Percentiles rank a stretch among this genome's conserved stretches.
Conservation (phyloP, 2,113 vertebrate genomes). For the Myotis lucifugus region DNA sequence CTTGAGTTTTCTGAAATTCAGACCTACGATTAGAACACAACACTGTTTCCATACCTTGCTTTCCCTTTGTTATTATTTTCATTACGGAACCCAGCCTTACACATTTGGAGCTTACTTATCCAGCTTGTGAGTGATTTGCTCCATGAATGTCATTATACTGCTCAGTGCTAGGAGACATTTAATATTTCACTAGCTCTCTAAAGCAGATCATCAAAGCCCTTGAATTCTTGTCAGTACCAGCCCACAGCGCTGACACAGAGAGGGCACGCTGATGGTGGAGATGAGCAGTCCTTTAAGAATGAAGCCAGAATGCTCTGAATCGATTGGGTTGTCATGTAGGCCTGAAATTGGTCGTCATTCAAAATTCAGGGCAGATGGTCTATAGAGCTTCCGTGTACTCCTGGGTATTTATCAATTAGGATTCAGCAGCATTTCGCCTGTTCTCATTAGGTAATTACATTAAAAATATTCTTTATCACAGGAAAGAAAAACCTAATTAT, state of each 20-base stretch:
- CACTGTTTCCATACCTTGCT: neutral
- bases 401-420: constrained; percentile 68
- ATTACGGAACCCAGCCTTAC: neutral
- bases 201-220: neutral
- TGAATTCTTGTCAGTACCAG: neutral
- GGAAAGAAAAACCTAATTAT: constrained; percentile 62
- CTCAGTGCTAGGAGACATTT: neutral
- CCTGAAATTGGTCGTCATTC: constrained; percentile 31
- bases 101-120: neutral
- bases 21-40: neutral
- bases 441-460: constrained; percentile 71
- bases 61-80: neutral
- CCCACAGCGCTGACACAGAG: neutral
- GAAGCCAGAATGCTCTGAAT: neutral
- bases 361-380: constrained; percentile 65
- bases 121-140: neutral
- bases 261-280: no score
- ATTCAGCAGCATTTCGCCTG: constrained; percentile 52
- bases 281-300: neutral
- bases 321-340: neutral
- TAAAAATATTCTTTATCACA: constrained; percentile 68
- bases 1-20: neutral
- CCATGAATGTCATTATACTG: neutral
- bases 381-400: neutral
- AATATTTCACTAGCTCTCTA: constrained; percentile 30